Evolutionary conservation across 2,113 vertebrate genomes (phyloP).

Genomic region (Caretta caretta): DNA sequence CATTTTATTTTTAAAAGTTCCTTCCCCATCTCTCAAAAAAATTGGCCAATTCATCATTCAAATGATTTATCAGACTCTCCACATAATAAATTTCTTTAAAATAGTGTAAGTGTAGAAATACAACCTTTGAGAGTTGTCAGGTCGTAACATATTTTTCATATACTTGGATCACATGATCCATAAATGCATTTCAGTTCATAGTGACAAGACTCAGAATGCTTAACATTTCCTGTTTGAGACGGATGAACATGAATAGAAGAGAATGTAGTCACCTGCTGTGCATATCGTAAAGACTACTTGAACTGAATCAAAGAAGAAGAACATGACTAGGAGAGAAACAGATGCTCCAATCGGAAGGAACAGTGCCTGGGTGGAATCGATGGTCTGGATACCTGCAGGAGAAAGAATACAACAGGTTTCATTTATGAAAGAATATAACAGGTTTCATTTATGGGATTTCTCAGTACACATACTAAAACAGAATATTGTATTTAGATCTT

Average conservation of each 20-base stretch:
- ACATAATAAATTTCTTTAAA: background rate
- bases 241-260: background rate
- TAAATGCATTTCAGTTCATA: background rate
- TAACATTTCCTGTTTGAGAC: background rate
- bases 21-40: background rate
- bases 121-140: background rate
- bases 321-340: constrained; percentile 98
- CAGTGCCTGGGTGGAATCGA: constrained; percentile 97
- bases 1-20: background rate
- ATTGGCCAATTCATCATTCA: background rate
- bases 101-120: constrained; percentile 31
- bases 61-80: background rate
- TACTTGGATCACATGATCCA: background rate
- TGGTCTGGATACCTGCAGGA: constrained; percentile 96
- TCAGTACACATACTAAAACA: accelerated
- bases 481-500: background rate
- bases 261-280: constrained; percentile 91
- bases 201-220: background rate
- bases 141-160: background rate
- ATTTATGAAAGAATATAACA: background rate
- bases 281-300: constrained; percentile 99
- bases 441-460: background rate
- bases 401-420: background rate
- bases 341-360: constrained; percentile 98
- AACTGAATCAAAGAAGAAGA: constrained; percentile 99